A percentile compares a stretch with the other conserved stretches of the same genome.
phyloP scores from a whole-genome alignment of 2,888 invertebrate genomes.

The Ethmia dodecea region DNA sequence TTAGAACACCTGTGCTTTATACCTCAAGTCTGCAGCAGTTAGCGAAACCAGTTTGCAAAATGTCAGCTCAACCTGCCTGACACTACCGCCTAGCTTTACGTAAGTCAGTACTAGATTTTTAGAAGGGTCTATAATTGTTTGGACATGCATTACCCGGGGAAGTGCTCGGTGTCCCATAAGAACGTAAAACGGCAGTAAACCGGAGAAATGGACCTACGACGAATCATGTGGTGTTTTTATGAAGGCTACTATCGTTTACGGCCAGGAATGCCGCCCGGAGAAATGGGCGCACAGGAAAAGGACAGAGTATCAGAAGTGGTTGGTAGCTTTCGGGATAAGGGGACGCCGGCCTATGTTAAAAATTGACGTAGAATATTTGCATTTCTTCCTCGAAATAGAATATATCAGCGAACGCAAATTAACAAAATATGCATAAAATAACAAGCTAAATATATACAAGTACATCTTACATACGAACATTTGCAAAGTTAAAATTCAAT shows the following conservation, averaged over 20 bases:
- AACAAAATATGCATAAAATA: no score
- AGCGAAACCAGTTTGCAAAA: constrained; percentile 46
- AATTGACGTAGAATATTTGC: no score
- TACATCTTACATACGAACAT: no score
- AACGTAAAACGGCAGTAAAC: constrained; percentile 30
- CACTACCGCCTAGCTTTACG: constrained; percentile 29
- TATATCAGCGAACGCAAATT: no score
- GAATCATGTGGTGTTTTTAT: constrained; percentile 36
- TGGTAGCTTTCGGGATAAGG: constrained; percentile 23
- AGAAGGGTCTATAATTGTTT: constrained; percentile 29
- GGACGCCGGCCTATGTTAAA: constrained; percentile 19
- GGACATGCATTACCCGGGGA: constrained; percentile 21
- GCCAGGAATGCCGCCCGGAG: constrained; percentile 30
- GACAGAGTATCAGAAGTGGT: no score
- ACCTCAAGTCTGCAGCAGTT: constrained; percentile 28
- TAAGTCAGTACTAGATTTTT: constrained; percentile 31
- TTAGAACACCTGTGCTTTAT: constrained; percentile 31
- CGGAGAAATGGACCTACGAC: constrained; percentile 28
- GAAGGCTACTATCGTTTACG: constrained; percentile 33
- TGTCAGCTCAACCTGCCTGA: constrained; percentile 41
- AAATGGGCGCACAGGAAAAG: constrained; percentile 27
- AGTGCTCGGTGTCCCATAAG: constrained; percentile 19
- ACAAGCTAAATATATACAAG: no score
- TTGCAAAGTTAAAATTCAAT: no score
- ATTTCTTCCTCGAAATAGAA: no score